phyloP scores from a whole-genome alignment of 2,113 vertebrate species.

The Ptilonorhynchus violaceus region DNA sequence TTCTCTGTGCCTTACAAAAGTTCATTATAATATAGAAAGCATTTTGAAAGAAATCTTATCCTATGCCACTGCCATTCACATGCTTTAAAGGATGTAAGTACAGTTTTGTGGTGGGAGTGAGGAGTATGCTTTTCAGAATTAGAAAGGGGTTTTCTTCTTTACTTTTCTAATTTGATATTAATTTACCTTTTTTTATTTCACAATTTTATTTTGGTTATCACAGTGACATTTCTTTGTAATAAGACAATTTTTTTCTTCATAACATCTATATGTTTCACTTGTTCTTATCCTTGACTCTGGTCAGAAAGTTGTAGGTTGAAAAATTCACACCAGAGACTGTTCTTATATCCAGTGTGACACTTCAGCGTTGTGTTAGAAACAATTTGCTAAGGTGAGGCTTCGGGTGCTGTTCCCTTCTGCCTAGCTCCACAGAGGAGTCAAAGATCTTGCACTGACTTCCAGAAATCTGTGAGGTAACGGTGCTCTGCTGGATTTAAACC shows the following conservation, averaged over 20 bases:
- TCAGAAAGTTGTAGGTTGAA: background rate
- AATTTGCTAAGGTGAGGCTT: background rate
- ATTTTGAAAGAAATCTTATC: constrained; percentile 5
- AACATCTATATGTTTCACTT: background rate
- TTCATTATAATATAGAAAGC: background rate
- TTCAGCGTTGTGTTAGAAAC: background rate
- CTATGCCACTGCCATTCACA: background rate
- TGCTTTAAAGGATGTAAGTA: background rate
- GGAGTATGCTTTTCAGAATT: background rate
- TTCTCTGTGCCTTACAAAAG: background rate
- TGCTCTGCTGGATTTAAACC: background rate
- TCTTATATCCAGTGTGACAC: background rate
- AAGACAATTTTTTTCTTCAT: background rate
- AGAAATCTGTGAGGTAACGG: background rate
- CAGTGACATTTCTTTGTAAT: background rate
- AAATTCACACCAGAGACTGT: background rate
- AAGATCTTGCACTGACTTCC: background rate
- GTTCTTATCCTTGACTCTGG: background rate
- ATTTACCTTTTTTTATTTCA: background rate
- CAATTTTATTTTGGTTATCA: background rate
- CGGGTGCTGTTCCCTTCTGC: background rate
- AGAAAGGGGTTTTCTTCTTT: background rate
- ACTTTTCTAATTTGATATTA: background rate
- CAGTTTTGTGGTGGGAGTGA: background rate
- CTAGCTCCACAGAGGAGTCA: background rate